Base-by-base conservation (phyloP, 2,888 invertebrate species). In the Limnephilus auricula region DNA sequence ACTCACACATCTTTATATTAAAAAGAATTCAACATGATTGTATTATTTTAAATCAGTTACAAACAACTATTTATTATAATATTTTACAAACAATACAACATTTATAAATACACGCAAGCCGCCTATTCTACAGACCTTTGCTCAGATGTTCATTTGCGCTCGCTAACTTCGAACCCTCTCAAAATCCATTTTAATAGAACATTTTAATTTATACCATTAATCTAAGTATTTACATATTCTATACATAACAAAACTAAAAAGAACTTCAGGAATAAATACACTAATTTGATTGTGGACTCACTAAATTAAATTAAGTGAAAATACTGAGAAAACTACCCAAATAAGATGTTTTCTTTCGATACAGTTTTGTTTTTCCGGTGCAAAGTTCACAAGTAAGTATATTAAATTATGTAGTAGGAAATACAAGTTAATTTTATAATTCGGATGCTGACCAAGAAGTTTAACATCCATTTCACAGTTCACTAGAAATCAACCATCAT, bases 81-180 rank as follows among this genome's bases (percentile, higher is more conserved):
- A 92, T 90, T 89, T 93, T 91, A 93, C 92, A 93, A 93, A 93
- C 93, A 89, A 92, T 92, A 92, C 92, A 93, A 92, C 92, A 92
- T 93, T 92, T 92, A 93, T 92, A 91, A 91, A 93, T 92, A 93
- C 93, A 93, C 92, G 89, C 84, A 93, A 93, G 93, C 93, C 89
- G 86, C 86, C 91, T 91, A 93, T 89, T n/a, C 86, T 87, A 92
- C 90, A 13, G 50, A 87, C 32, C 87, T 31, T n/a, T 87, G 50
- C 40, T 85, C 40, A 30, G 40, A 85, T 40, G 34, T 50, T 89
- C 85, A 83, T 89, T 78, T 85, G 78, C 25, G 34, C n/a, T 50
- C 85, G 34, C 50, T 84, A 84, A 37, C 45, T 83, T 80, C 0
- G 65, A 65, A 65, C 65, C 9, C 30, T 87, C 84, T 89, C 79